Conservation (phyloP, 2,888 invertebrate species). For the Drosophila mimica region DNA sequence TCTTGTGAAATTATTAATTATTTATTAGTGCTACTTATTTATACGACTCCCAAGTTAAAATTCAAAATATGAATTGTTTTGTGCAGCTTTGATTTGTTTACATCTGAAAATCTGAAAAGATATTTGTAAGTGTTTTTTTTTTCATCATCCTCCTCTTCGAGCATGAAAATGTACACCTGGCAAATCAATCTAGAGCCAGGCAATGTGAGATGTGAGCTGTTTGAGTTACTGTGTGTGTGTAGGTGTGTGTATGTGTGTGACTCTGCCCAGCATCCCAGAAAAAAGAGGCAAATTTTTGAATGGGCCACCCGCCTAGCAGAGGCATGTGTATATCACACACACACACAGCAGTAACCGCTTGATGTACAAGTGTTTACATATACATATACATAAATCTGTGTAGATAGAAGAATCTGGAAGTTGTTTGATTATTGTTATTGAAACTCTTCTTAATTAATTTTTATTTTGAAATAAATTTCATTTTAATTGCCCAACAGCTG, state of each 20-base stretch:
- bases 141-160: conserved; percentile 7
- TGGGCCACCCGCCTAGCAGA: conserved; percentile 13
- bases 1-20: conserved; percentile 34
- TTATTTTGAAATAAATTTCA: conserved; percentile 57
- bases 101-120: conserved; percentile 47
- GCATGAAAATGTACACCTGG: conserved; percentile 70
- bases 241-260: conserved; percentile 6
- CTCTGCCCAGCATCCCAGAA: conserved; percentile 38
- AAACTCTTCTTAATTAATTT: conserved; percentile 53
- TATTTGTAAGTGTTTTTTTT: conserved; percentile 47
- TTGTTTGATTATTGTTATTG: conserved; percentile 51
- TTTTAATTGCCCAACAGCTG: conserved; percentile 59
- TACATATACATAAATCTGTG: conserved; percentile 7
- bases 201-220: conserved; percentile 30
- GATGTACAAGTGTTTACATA: not conserved
- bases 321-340: conserved; percentile 42
- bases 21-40: conserved; percentile 36
- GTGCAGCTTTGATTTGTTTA: conserved; percentile 54
- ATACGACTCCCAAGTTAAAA: conserved; percentile 13
- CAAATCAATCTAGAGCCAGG: conserved; percentile 23
- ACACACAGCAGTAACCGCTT: conserved; percentile 1
- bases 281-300: conserved; percentile 56
- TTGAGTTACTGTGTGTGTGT: conserved; percentile 3
- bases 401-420: conserved; percentile 20
- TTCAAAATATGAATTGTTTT: conserved; percentile 13